phyloP scores from a whole-genome alignment of 2,797 vertebrate genomes.

The Labeo calbasu region DNA sequence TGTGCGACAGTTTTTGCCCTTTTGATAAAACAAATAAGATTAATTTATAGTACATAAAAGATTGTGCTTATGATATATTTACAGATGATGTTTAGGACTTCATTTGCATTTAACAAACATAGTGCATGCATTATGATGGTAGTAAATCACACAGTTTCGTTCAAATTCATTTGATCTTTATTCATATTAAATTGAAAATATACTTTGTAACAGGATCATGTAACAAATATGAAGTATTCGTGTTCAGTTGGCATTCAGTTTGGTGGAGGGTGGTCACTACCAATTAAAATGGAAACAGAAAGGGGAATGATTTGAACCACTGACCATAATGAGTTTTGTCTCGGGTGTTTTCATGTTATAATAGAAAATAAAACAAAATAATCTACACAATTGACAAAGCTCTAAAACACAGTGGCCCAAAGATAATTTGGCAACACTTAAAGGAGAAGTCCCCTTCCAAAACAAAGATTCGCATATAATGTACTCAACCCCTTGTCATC shows the following conservation, averaged over 20 bases:
- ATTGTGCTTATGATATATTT: background rate
- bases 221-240: slow-evolving; percentile 98
- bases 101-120: background rate
- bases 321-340: slow-evolving; percentile 24
- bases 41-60: background rate
- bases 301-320: slow-evolving; percentile 71
- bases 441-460: no score
- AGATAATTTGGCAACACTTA: background rate
- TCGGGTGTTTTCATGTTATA: background rate
- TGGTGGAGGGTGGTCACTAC: background rate
- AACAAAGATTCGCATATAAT: no score
- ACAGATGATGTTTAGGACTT: background rate
- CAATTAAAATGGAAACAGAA: slow-evolving; percentile 24
- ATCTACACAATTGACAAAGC: slow-evolving; percentile 15
- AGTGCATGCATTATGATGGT: background rate
- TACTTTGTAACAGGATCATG: slow-evolving; percentile 99
- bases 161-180: slow-evolving; percentile 93
- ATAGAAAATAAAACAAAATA: background rate
- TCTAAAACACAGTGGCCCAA: background rate
- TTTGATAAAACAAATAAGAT: background rate
- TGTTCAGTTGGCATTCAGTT: slow-evolving; percentile 68
- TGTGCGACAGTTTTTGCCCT: background rate
- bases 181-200: slow-evolving; percentile 99
- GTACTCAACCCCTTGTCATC: no score
- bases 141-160: slow-evolving; percentile 25